A percentile compares a stretch with the other conserved stretches of the same genome.
phyloP scores from a whole-genome alignment of 2,888 invertebrate genomes.

The Cataglyphis rosenhaueri region DNA sequence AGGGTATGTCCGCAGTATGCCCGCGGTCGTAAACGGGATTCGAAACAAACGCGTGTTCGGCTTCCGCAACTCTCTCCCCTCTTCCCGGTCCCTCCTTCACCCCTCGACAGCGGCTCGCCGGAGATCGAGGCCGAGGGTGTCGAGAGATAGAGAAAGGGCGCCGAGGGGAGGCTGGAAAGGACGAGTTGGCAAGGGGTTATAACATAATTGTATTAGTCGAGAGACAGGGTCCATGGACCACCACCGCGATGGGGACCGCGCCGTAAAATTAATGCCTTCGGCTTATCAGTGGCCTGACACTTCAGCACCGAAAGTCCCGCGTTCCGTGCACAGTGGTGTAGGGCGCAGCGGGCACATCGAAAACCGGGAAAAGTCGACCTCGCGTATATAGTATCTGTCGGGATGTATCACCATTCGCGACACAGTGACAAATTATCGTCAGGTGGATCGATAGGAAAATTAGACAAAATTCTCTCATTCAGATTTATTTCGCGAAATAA shows the following conservation, averaged over 20 bases:
- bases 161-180: constrained; percentile 59
- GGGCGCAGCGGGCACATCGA: constrained; percentile 56
- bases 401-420: not conserved
- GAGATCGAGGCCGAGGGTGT: constrained; percentile 48
- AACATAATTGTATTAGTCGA: constrained; percentile 85
- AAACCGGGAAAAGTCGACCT: constrained; percentile 3
- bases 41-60: constrained; percentile 59
- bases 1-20: constrained; percentile 50
- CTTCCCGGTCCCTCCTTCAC: not conserved
- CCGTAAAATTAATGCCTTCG: constrained; percentile 84
- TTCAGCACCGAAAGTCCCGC: constrained; percentile 82
- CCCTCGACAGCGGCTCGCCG: constrained; percentile 40
- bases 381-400: not conserved
- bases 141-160: constrained; percentile 55
- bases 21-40: constrained; percentile 60
- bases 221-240: constrained; percentile 73
- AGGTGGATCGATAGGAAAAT: not conserved
- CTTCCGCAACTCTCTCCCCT: constrained; percentile 48
- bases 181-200: constrained; percentile 82
- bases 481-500: not conserved
- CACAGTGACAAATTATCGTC: constrained; percentile 20
- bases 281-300: constrained; percentile 84
- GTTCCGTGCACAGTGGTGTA: constrained; percentile 63
- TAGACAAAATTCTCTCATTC: not conserved
- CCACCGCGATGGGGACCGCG: constrained; percentile 74